Base-by-base conservation (phyloP, 2,113 vertebrate species). In the Glareola pratincola region DNA sequence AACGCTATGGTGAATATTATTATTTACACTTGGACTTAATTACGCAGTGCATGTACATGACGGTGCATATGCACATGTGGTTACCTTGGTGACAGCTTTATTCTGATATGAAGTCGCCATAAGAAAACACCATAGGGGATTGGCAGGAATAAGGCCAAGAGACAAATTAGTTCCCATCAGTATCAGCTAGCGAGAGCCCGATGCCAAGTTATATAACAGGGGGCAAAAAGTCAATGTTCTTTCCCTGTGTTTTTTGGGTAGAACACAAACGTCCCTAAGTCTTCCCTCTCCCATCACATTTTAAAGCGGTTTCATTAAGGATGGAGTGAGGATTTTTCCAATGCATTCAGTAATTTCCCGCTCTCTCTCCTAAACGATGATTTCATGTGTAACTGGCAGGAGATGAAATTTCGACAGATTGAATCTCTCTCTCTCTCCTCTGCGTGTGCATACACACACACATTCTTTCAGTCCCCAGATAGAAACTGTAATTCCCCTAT, bases 401-500 rank as follows among this genome's bases (percentile, higher is more conserved):
- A 97, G 96, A 96, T 95, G 94, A 92, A 75, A 96, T 98, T 97
- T 93, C 95, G 95, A 97, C 97, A 97, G 96, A 97, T 95, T 93
- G 91, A 96, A 96, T 97, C 84, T 97, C 86, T 94, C 95, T 96
- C 95, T 95, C 97, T 95, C 88, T 51, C 39, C 84, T 85, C 77
- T 82, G 83, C 75, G 34, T 15, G 63, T 54, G 22, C 94, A 94
- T 8, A 85, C 85, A 69, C 53, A 32, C 91, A 72, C 94, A 97
- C 97, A 95, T 97, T 97, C 90, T 94, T 97, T 92, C 78, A 96
- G 59, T 98, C 98, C 98, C 98, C 92, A 98, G 98, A 97, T 1
- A 98, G 97, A 98, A 98, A 95, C 87, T 88, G 94, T 97, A 97
- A 98, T 97, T 98, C 98, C 96, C 97, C 96, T 96, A 94, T 96